These are phyloP conservation scores for Herpailurus yagouaroundi DNA, from an alignment of 2,113 vertebrate genomes.

Conservation along the genomic window DNA sequence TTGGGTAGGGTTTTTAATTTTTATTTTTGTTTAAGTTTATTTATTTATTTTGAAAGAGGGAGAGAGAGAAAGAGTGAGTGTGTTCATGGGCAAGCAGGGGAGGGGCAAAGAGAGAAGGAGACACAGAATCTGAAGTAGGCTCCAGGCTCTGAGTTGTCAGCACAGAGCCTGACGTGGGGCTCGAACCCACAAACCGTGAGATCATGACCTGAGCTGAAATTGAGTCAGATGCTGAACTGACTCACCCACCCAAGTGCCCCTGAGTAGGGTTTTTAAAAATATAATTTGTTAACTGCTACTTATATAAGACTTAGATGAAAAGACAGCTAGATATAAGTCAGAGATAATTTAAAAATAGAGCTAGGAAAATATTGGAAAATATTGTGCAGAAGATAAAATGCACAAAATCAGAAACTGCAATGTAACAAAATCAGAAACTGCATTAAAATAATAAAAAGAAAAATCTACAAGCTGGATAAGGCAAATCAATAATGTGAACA, in stretches of 20 bases:
- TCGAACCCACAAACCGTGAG: no score
- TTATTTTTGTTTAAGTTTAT: no score
- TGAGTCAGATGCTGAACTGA: no score
- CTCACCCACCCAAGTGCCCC: no score
- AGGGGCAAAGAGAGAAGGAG: no score
- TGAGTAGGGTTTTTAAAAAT: background rate
- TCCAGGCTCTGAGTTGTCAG: no score
- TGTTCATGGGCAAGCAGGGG: no score
- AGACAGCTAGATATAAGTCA: background rate
- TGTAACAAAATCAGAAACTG: background rate
- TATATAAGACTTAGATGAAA: background rate
- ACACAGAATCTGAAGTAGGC: no score
- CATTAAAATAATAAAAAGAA: background rate
- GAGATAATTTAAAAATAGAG: background rate
- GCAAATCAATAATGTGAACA: background rate
- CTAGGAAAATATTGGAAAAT: background rate
- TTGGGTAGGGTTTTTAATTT: background rate
- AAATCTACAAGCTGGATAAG: background rate
- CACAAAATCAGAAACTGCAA: background rate
- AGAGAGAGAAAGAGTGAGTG: no score
- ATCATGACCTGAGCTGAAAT: no score
- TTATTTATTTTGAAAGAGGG: no score
- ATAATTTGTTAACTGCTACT: background rate
- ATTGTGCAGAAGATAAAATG: background rate
- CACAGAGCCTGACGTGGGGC: no score